Evolutionary conservation across 1,140 invertebrate species (phyloP).

Genomic region (Bursaphelenchus mucronatus): DNA sequence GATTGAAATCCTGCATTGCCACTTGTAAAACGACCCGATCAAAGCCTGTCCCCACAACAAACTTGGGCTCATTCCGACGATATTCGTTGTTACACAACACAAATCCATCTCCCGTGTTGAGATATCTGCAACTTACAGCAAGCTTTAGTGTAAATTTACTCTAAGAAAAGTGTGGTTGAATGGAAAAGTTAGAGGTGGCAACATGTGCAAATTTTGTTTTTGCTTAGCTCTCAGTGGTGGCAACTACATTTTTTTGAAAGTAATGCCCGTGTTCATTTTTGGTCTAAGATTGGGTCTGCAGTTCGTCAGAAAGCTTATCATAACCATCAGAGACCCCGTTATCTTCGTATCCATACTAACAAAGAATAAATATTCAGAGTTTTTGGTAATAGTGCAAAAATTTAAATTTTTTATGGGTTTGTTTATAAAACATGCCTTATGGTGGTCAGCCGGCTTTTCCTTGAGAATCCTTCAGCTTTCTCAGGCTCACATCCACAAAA

Average conservation of each 20-base stretch:
- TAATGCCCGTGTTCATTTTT: no score
- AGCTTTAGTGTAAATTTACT: constrained; percentile 4
- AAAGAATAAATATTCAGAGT: no score
- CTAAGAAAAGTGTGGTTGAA: constrained; percentile 19
- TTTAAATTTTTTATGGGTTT: constrained; percentile 20
- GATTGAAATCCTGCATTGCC: constrained; percentile 24
- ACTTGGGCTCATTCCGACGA: constrained; percentile 12
- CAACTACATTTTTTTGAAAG: no score
- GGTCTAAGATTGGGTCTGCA: no score
- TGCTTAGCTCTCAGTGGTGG: no score
- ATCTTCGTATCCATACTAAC: constrained; percentile 11
- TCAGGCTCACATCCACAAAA: constrained; percentile 35
- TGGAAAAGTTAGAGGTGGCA: no score
- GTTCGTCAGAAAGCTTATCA: no score
- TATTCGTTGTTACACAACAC: constrained; percentile 29
- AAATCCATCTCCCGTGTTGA: constrained; percentile 38
- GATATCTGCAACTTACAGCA: constrained; percentile 23
- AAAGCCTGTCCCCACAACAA: constrained; percentile 45
- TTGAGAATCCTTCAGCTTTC: constrained; percentile 23
- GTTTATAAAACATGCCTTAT: constrained; percentile 32
- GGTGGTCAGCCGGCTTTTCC: constrained; percentile 30
- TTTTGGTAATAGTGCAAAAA: no score
- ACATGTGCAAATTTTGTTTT: no score
- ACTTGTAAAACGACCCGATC: constrained; percentile 44
- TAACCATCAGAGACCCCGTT: no score